Evolutionary conservation across 1,140 invertebrate genomes (phyloP).

Genomic region (Polyergus mexicanus): DNA sequence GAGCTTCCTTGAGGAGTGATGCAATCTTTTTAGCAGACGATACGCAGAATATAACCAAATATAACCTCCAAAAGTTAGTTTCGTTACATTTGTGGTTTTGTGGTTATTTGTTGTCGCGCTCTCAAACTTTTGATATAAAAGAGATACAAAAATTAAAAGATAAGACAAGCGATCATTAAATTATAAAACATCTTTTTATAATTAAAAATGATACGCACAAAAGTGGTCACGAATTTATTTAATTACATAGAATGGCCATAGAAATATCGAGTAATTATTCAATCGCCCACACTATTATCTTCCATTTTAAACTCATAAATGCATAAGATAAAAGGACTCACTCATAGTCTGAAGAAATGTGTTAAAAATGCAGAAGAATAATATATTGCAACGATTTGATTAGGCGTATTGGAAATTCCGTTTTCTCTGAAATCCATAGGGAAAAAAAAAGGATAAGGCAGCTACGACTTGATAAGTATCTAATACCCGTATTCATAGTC

Average conservation of each 20-base stretch:
- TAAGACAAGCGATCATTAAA: not conserved
- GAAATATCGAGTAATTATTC: not conserved
- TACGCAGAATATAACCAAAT: too few relatives aligned
- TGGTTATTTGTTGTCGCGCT: too few relatives aligned
- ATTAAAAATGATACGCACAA: not conserved
- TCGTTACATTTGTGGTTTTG: too few relatives aligned
- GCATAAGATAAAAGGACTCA: not conserved
- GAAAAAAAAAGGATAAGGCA: not conserved
- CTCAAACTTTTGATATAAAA: constrained; percentile 19
- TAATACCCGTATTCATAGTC: too few relatives aligned
- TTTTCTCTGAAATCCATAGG: not conserved
- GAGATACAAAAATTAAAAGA: not conserved
- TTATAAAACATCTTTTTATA: not conserved
- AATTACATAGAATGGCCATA: not conserved
- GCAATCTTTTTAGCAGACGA: too few relatives aligned
- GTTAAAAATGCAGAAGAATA: not conserved
- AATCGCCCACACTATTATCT: not conserved
- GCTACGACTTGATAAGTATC: not conserved
- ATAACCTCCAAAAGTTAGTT: too few relatives aligned
- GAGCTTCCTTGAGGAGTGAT: too few relatives aligned
- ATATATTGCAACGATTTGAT: not conserved
- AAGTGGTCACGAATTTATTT: not conserved
- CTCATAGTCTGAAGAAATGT: not conserved
- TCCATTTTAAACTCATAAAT: not conserved
- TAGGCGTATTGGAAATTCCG: not conserved